Percentiles rank a stretch among this genome's conserved stretches.
These are phyloP conservation scores for Acanthosepion esculentum DNA, from an alignment of 2,888 invertebrate genomes.

Conservation along the genomic window DNA sequence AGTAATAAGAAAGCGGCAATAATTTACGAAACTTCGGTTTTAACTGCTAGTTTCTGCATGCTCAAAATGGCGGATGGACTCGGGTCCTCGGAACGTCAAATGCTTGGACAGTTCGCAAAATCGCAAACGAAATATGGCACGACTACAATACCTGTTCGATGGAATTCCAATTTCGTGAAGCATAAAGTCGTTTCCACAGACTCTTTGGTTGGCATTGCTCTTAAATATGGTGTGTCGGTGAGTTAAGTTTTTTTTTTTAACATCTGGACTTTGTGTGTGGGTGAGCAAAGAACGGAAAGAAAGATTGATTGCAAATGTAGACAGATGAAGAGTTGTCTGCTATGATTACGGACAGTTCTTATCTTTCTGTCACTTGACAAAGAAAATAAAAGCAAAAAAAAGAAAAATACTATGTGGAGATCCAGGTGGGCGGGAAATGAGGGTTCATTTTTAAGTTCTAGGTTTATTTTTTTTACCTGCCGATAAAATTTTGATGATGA, in stretches of 20 bases:
- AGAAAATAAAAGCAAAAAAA: background rate
- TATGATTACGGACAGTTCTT: background rate
- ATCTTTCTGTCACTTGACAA: background rate
- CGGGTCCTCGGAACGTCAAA: constrained; percentile 57
- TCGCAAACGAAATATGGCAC: constrained; percentile 62
- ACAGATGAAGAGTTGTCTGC: background rate
- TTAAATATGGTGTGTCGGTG: constrained; percentile 47
- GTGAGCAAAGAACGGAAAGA: background rate
- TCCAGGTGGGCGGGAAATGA: background rate
- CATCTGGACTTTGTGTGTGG: constrained; percentile 25
- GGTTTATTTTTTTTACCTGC: background rate
- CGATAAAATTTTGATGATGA: too few species aligned
- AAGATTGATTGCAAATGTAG: background rate
- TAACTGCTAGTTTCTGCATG: background rate
- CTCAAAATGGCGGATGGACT: constrained; percentile 63
- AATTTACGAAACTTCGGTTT: background rate
- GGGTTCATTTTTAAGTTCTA: background rate
- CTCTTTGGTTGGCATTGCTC: constrained; percentile 47
- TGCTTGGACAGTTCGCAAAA: constrained; percentile 60
- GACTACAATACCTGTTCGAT: constrained; percentile 55
- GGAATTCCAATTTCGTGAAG: constrained; percentile 43
- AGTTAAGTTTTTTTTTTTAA: background rate
- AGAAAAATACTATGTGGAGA: background rate
- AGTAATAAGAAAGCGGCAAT: background rate
- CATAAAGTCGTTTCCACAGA: constrained; percentile 35